phyloP scores from a whole-genome alignment of 1,140 invertebrate genomes.

The Sitobion miscanthi region DNA sequence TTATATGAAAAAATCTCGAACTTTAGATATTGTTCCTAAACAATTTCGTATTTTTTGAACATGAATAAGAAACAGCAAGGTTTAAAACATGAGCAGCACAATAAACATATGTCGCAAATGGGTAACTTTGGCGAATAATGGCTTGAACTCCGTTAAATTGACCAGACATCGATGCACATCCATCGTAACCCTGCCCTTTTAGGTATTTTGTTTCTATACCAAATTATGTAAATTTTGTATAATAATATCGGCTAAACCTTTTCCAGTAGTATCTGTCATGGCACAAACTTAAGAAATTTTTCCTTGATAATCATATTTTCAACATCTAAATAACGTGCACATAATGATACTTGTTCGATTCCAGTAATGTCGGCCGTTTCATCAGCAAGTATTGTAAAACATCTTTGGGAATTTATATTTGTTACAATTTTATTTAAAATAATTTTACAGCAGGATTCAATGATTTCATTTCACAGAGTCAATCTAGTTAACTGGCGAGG shows the following conservation, averaged over 20 bases:
- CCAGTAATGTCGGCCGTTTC: slow-evolving; percentile 39
- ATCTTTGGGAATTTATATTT: slow-evolving; percentile 56
- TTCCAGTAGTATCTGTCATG: slow-evolving; percentile 59
- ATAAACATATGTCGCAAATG: too few relatives aligned
- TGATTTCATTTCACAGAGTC: slow-evolving; percentile 18
- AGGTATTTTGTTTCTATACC: slow-evolving; percentile 58
- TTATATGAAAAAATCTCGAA: too few relatives aligned
- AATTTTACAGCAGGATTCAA: slow-evolving; percentile 50
- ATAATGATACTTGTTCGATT: slow-evolving; percentile 59
- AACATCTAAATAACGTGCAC: slow-evolving; percentile 57
- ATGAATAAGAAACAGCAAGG: too few relatives aligned
- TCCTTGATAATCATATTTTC: slow-evolving; percentile 54
- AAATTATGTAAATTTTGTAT: slow-evolving; percentile 54
- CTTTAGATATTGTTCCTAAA: too few relatives aligned
- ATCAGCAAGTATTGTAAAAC: slow-evolving; percentile 48
- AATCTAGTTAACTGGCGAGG: slow-evolving; percentile 15
- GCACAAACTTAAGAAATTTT: slow-evolving; percentile 59
- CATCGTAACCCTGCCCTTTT: slow-evolving; percentile 61
- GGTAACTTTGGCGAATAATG: too few relatives aligned
- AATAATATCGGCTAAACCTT: slow-evolving; percentile 58
- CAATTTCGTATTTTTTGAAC: too few relatives aligned
- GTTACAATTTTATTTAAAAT: slow-evolving; percentile 53
- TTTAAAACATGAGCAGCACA: too few relatives aligned
- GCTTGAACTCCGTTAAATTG: too few relatives aligned
- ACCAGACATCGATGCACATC: slow-evolving; percentile 57